These are phyloP conservation scores for Butastur rufipennis DNA, from an alignment of 2,113 vertebrate genomes.

Conservation along the genomic window DNA sequence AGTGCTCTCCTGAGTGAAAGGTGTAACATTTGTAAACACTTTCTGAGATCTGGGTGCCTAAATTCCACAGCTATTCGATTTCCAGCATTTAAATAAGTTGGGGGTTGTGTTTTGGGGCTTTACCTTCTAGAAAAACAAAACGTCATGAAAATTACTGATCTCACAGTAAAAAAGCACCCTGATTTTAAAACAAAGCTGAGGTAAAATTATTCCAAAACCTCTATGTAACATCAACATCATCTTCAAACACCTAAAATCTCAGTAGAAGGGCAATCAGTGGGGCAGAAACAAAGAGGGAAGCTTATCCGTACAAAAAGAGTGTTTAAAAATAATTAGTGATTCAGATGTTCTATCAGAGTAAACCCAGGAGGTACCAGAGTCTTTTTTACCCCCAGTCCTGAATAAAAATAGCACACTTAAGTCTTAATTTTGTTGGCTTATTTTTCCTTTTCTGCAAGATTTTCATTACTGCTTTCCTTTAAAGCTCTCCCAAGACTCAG, in stretches of 20 bases:
- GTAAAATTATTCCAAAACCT: background rate
- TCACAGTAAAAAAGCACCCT: background rate
- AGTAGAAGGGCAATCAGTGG: background rate
- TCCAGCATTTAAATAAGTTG: background rate
- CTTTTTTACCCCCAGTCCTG: background rate
- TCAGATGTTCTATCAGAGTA: conserved; percentile 4
- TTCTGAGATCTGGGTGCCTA: background rate
- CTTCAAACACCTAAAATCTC: background rate
- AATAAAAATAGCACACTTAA: conserved; percentile 30
- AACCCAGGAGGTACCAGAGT: background rate
- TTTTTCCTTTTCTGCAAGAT: conserved; percentile 49
- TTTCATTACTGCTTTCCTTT: conserved; percentile 39
- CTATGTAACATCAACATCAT: background rate
- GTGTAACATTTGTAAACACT: background rate
- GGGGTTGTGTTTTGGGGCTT: background rate
- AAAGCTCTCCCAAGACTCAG: conserved; percentile 15
- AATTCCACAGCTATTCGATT: background rate
- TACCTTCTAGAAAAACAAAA: background rate
- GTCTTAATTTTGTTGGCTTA: conserved; percentile 28
- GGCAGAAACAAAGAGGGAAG: background rate
- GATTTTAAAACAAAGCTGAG: background rate
- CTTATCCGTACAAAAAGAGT: background rate
- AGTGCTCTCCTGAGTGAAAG: background rate
- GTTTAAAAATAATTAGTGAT: background rate
- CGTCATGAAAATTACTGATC: background rate